Evolutionary conservation across 2,888 invertebrate species (phyloP), one percentile per base, ranked within the genome.

Genomic region (Zeuzera pyrina): DNA sequence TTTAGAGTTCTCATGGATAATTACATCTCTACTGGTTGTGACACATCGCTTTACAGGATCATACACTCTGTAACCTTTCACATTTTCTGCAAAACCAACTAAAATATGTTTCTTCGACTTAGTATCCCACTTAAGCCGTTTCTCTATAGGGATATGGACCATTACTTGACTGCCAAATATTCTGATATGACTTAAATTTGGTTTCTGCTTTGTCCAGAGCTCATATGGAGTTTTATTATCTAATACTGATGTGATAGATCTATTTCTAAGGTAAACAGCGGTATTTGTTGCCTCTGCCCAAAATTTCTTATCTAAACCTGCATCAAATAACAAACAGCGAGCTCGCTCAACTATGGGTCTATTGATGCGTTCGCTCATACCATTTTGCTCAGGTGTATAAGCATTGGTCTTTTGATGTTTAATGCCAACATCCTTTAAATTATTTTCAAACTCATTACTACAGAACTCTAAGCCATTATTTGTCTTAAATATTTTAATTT

Each of bases 361-460:
- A 28, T 49, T 48, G 41, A 43, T 42, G 3, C 59, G 26, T 32
- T 67, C 64, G 2, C 59, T 47, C 1, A 49, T 12, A 0, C 58
- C 65, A 41, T 64, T 67, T 22, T 57, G 53, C 31, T 62, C 43
- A 0, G 57, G 57, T 2, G 49, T 53, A 25, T 58, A 50, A 0
- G 60, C 44, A 2, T 43, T 41, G 1, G 46, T 46, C 0, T 43
- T 42, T 30, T 53, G 43, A 31, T 57, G 52, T 2, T 15, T 21
- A 8, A 63, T 64, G 2, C 58, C 62, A 34, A 41, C 15, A 3
- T 30, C 23, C n/a, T 4, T 30, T 11, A 46, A 22, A 24, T 33
- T 38, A 8, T 31, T 34, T 16, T 33, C 25, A 29, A 48, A 40
- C 4, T 36, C 19, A n/a, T 26, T 35, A 23, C 41, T 37, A 39